Evolutionary conservation across 2,888 invertebrate species (phyloP).

Genomic region (Eupithecia dodoneata): DNA sequence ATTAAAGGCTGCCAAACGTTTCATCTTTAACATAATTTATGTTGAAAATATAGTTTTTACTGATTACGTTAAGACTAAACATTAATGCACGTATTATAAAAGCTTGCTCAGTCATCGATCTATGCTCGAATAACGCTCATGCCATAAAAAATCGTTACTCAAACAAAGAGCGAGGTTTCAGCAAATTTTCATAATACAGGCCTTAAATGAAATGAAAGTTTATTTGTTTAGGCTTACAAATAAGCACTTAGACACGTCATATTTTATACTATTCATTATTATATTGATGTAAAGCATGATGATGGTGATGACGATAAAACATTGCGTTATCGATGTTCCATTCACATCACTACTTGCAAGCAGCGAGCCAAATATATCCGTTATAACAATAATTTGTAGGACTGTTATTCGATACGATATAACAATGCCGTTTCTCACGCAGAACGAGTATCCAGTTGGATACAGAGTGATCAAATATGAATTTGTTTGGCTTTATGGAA

Average conservation of each 20-base stretch:
- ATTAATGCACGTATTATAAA: neutral
- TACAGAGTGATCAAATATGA: slow-evolving; percentile 13
- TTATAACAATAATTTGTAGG: slow-evolving; percentile 28
- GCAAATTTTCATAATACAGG: neutral
- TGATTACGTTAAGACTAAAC: no score
- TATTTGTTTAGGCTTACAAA: no score
- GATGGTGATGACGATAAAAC: no score
- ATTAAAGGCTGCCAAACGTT: no score
- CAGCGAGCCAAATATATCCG: slow-evolving; percentile 20
- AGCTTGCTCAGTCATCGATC: neutral
- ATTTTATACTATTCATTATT: no score
- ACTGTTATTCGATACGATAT: slow-evolving; percentile 28
- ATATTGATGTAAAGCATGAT: no score
- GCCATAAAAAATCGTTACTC: neutral
- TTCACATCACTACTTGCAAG: slow-evolving; percentile 13
- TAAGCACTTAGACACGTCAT: no score
- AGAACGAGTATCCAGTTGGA: slow-evolving; percentile 9
- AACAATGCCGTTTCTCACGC: slow-evolving; percentile 25
- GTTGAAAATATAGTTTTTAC: no score
- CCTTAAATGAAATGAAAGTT: no score
- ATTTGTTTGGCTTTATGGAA: slow-evolving; percentile 7
- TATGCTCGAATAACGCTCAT: neutral
- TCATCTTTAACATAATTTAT: no score
- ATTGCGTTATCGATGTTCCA: slow-evolving; percentile 18
- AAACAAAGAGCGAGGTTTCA: neutral